Percentiles rank a stretch among this genome's conserved stretches.
These are phyloP conservation scores for Procapra przewalskii DNA, from an alignment of 2,113 vertebrate species.

Conservation along the genomic window DNA sequence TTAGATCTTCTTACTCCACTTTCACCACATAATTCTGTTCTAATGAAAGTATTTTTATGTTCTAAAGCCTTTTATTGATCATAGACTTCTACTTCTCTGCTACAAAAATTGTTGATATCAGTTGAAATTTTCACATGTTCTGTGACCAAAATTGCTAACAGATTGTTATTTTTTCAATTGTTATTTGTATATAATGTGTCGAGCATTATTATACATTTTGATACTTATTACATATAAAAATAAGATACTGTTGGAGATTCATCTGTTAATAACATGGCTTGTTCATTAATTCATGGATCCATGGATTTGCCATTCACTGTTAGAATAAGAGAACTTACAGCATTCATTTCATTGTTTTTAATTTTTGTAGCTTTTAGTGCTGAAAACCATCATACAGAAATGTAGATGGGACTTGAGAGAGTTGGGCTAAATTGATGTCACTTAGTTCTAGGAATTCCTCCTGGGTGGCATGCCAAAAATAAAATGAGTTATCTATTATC, in stretches of 20 bases:
- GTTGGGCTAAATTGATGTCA: neutral
- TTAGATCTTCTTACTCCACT: neutral
- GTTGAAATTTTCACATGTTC: conserved; percentile 3
- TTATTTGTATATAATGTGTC: neutral
- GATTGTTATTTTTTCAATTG: neutral
- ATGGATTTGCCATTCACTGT: neutral
- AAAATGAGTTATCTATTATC: conserved; percentile 31
- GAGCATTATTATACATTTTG: neutral
- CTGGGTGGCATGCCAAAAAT: conserved; percentile 30
- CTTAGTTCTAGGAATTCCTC: conserved; percentile 33
- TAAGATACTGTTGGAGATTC: neutral
- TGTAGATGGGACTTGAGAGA: neutral
- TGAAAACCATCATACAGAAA: neutral
- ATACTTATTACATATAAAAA: neutral
- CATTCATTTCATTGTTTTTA: neutral
- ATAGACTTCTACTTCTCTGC: neutral
- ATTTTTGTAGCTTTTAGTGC: neutral
- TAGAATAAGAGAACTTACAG: neutral
- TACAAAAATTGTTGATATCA: neutral
- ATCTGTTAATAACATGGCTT: neutral
- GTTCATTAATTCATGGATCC: neutral
- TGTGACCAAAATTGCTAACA: neutral
- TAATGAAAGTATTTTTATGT: neutral
- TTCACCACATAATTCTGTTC: neutral
- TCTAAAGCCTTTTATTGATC: neutral